Percentiles rank a stretch among this genome's conserved stretches.
Evolutionary conservation across 2,888 invertebrate species (phyloP).

Genomic region (Peribatodes rhomboidaria): DNA sequence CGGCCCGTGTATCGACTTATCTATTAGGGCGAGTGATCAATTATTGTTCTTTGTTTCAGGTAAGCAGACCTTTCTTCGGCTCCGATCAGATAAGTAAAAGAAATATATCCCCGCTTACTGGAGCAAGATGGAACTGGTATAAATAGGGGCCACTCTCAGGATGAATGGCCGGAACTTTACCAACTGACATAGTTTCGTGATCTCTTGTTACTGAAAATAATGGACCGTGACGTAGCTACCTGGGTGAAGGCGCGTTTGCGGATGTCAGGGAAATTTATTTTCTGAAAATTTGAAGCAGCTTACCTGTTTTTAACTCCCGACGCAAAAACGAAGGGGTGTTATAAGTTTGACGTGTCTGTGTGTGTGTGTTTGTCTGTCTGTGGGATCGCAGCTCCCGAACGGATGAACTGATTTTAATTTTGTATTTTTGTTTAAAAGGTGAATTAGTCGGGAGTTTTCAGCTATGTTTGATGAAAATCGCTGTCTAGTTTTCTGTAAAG

Average conservation of each 20-base stretch:
- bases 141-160: conserved; percentile 47
- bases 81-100: conserved; percentile 60
- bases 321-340: no score
- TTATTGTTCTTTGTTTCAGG: conserved; percentile 71
- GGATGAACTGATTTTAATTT: no score
- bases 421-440: no score
- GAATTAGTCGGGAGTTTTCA: no score
- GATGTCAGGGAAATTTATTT: not conserved
- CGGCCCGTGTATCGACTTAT: conserved; percentile 44
- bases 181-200: conserved; percentile 49
- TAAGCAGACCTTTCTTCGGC: conserved; percentile 60
- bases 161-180: conserved; percentile 48
- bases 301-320: no score
- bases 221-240: conserved; percentile 44
- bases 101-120: conserved; percentile 50
- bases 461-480: no score
- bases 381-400: no score
- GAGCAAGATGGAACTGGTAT: conserved; percentile 52
- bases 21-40: conserved; percentile 57
- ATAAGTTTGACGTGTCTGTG: no score
- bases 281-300: not conserved
- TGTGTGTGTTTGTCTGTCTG: no score
- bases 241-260: conserved; percentile 13
- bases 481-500: no score
- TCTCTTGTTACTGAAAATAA: conserved; percentile 50